Evolutionary conservation across 2,113 vertebrate species (phyloP).

Genomic region (Megalops atlanticus): DNA sequence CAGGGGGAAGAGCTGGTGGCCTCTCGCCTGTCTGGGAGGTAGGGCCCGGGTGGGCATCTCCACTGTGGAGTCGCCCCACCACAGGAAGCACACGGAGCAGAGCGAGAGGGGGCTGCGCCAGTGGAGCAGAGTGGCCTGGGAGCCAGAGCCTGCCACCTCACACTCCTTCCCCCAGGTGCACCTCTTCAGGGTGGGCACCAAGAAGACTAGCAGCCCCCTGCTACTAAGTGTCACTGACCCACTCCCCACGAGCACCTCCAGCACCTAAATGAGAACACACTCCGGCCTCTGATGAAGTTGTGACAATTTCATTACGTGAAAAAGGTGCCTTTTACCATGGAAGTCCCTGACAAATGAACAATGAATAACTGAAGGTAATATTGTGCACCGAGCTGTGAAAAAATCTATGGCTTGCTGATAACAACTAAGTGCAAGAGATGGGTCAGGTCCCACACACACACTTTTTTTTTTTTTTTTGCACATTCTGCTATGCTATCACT

Average conservation of each 20-base stretch:
- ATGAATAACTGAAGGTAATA: too few relatives aligned
- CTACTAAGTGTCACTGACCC: slow-evolving; percentile 46
- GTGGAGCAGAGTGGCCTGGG: slow-evolving; percentile 45
- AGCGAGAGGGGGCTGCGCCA: slow-evolving; percentile 3
- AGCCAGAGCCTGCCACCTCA: slow-evolving; percentile 5
- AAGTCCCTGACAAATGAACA: too few relatives aligned
- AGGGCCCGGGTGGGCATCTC: slow-evolving; percentile 38
- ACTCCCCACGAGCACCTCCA: neutral
- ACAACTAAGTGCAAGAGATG: too few relatives aligned
- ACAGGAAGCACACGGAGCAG: slow-evolving; percentile 12
- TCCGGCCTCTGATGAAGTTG: neutral
- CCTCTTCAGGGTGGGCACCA: slow-evolving; percentile 28
- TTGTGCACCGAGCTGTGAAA: too few relatives aligned
- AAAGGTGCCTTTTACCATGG: too few relatives aligned
- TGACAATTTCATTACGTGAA: too few relatives aligned
- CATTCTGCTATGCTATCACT: too few relatives aligned
- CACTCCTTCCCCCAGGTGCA: slow-evolving; percentile 18
- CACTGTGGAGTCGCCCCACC: slow-evolving; percentile 10
- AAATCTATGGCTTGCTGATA: too few relatives aligned
- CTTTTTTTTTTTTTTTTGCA: too few relatives aligned
- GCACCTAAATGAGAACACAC: neutral
- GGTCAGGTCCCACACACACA: too few relatives aligned
- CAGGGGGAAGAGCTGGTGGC: slow-evolving; percentile 9
- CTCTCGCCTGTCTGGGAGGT: neutral
- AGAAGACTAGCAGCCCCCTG: slow-evolving; percentile 33